Conservation (phyloP, 2,888 invertebrate genomes). For the Latheticus oryzae region DNA sequence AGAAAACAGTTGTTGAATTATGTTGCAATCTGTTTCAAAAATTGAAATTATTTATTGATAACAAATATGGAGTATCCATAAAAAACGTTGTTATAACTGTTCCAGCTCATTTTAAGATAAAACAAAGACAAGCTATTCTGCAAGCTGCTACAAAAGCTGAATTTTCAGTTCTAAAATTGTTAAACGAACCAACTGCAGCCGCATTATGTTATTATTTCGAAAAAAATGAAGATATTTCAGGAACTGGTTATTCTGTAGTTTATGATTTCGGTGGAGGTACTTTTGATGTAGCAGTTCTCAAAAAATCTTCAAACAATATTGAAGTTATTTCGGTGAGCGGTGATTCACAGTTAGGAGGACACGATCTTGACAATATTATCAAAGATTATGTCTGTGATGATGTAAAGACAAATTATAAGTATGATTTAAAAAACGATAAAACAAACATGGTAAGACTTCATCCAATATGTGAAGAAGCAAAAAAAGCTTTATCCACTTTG, state of each 20-base stretch:
- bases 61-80: conserved; percentile 34
- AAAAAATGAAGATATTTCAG: not conserved
- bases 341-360: conserved; percentile 52
- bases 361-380: conserved; percentile 50
- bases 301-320: conserved; percentile 11
- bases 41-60: conserved; percentile 44
- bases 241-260: conserved; percentile 43
- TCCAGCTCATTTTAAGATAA: conserved; percentile 37
- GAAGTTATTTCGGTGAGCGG: conserved; percentile 48
- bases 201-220: conserved; percentile 20
- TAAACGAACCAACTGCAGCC: conserved; percentile 36
- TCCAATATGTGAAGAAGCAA: conserved; percentile 47
- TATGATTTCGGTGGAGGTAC: conserved; percentile 53
- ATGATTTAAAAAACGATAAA: conserved; percentile 35
- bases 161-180: conserved; percentile 31
- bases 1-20: conserved; percentile 46
- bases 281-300: conserved; percentile 51
- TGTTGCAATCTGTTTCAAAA: conserved; percentile 45
- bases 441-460: conserved; percentile 39
- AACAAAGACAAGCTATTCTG: conserved; percentile 28
- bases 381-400: conserved; percentile 41
- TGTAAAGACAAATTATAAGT: conserved; percentile 38
- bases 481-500: conserved; percentile 41
- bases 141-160: conserved; percentile 25
- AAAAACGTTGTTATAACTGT: conserved; percentile 38